Evolutionary conservation across 2,113 vertebrate species (phyloP).

Genomic region (Leptosomus discolor): DNA sequence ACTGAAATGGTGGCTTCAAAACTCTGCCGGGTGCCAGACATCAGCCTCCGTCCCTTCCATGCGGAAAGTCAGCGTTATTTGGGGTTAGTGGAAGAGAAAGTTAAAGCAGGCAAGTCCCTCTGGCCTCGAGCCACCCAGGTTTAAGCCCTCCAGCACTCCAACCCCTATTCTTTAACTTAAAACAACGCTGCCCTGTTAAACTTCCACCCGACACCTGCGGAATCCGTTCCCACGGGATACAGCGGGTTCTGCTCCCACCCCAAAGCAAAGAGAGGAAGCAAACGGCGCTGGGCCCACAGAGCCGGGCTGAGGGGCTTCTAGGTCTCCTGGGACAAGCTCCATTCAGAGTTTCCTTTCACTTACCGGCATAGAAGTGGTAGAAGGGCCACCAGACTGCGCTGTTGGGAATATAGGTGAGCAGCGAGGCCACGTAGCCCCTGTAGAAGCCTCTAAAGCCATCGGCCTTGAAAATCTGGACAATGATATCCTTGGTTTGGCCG

Average conservation of each 20-base stretch:
- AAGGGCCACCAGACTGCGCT: conserved; percentile 98
- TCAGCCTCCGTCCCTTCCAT: background rate
- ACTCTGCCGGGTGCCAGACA: background rate
- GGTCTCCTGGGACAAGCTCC: background rate
- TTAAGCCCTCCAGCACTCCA: background rate
- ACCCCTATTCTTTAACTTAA: background rate
- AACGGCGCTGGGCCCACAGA: background rate
- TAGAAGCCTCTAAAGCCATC: conserved; percentile 93
- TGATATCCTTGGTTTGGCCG: conserved; percentile 89
- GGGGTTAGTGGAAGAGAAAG: background rate
- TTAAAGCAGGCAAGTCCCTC: background rate
- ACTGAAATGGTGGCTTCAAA: background rate
- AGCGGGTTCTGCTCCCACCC: background rate
- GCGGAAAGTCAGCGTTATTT: background rate
- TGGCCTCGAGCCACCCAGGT: background rate
- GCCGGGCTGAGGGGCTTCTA: fast-evolving
- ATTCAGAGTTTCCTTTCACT: background rate
- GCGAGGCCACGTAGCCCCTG: conserved; percentile 90
- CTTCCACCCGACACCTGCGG: background rate
- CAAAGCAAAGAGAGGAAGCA: background rate
- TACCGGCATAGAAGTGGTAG: conserved; percentile 96
- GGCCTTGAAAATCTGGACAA: conserved; percentile 85
- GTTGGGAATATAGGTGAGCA: conserved; percentile 97
- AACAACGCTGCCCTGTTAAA: background rate
- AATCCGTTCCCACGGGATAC: no score